Percentiles rank a stretch among this genome's conserved stretches.
Evolutionary conservation across 1,140 invertebrate genomes (phyloP).

Genomic region (Polypedilum vanderplanki): DNA sequence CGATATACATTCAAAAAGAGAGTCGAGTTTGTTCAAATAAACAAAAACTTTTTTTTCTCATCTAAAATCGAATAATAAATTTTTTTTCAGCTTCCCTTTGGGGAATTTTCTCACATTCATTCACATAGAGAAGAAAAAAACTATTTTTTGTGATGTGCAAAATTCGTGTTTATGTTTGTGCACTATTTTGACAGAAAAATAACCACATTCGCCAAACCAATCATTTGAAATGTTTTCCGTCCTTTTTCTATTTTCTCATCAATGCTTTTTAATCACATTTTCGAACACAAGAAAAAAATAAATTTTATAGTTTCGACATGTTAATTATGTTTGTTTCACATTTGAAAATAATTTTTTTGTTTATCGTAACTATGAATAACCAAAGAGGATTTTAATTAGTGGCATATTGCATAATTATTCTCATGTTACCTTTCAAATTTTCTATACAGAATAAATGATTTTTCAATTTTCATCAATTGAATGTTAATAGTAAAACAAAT

Average conservation of each 20-base stretch:
- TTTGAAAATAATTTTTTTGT: not conserved
- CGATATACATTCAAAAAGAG: not conserved
- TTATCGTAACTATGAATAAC: not conserved
- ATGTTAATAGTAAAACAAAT: not conserved
- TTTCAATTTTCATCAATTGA: not conserved
- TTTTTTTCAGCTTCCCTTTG: not conserved
- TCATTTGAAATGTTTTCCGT: not conserved
- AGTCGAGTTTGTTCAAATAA: not conserved
- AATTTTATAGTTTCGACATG: not conserved
- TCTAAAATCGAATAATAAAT: not conserved
- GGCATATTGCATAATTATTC: not conserved
- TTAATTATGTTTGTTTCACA: conserved; percentile 15
- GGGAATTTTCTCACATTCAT: conserved; percentile 1
- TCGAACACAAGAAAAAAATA: not conserved
- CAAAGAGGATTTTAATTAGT: not conserved
- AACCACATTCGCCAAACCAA: conserved; percentile 1
- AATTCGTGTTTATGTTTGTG: no score
- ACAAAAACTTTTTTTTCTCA: not conserved
- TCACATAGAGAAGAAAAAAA: no score
- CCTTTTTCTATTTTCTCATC: not conserved
- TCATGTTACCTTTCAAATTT: not conserved
- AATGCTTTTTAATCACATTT: conserved; percentile 13
- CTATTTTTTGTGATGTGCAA: no score
- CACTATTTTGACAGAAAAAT: not conserved
- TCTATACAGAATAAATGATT: no score